Conservation (phyloP, 2,113 vertebrate species). For the Rousettus leschenaultii region DNA sequence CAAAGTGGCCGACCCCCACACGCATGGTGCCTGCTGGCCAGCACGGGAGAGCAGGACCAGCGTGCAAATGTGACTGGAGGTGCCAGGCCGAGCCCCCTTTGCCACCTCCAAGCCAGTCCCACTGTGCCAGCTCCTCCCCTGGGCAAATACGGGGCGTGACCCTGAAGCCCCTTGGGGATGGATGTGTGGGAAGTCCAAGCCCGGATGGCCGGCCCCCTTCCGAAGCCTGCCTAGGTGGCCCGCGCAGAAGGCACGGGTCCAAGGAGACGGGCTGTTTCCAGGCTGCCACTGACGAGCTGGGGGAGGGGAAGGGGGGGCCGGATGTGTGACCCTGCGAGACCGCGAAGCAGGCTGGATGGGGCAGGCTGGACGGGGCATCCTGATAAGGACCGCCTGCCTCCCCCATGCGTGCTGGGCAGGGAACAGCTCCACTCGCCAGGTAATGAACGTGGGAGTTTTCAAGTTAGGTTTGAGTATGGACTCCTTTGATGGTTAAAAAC, state of each 20-base stretch:
- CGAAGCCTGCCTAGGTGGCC: slow-evolving; percentile 39
- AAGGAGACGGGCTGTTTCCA: background rate
- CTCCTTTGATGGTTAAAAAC: background rate
- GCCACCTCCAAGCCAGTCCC: background rate
- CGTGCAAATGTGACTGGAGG: background rate
- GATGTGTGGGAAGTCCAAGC: slow-evolving; percentile 16
- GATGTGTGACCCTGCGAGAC: background rate
- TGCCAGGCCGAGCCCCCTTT: background rate
- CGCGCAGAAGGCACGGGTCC: slow-evolving; percentile 13
- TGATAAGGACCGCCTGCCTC: background rate
- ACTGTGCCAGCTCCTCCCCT: background rate
- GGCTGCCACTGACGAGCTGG: background rate
- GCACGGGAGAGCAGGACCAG: background rate
- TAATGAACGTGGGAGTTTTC: background rate
- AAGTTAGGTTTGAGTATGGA: background rate
- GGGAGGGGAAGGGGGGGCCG: background rate
- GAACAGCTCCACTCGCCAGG: background rate
- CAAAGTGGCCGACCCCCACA: background rate
- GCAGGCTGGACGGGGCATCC: background rate
- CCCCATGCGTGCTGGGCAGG: accelerated
- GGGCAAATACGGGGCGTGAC: background rate
- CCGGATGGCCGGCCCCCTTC: background rate
- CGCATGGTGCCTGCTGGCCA: background rate
- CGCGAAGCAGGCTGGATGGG: background rate
- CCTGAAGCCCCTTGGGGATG: background rate